Evolutionary conservation across 2,113 vertebrate genomes (phyloP).

Genomic region (Esox niger): DNA sequence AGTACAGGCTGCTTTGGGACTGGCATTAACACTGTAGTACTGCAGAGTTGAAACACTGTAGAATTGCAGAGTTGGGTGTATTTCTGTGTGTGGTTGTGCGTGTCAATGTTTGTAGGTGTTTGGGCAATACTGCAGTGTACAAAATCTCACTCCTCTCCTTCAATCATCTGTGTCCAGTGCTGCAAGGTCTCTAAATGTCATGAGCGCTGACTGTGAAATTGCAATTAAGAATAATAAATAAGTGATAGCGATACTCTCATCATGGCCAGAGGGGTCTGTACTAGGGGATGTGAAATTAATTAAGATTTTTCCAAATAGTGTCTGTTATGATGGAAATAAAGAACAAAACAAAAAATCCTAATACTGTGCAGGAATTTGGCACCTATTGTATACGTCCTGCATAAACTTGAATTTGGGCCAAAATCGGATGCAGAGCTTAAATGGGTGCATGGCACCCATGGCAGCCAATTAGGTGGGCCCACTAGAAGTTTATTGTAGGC

Average conservation of each 20-base stretch:
- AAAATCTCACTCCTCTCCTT: conserved; percentile 38
- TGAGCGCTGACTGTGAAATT: conserved; percentile 74
- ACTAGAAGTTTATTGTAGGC: no score
- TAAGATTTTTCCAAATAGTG: conserved; percentile 65
- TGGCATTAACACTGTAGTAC: conserved; percentile 6
- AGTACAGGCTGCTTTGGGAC: neutral
- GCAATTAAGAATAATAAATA: conserved; percentile 73
- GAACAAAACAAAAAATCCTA: conserved; percentile 12
- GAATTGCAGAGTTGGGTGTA: conserved; percentile 1
- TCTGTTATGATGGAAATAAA: conserved; percentile 23
- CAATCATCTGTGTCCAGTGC: conserved; percentile 54
- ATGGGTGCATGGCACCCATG: no score
- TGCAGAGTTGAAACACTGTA: conserved; percentile 4
- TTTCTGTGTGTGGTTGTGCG: neutral
- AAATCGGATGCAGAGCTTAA: no score
- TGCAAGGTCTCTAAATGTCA: conserved; percentile 73
- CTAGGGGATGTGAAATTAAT: conserved; percentile 55
- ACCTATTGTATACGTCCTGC: no score
- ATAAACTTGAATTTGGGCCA: no score
- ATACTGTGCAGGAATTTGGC: neutral
- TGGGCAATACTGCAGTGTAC: conserved; percentile 3
- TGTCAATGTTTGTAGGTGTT: neutral
- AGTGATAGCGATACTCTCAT: conserved; percentile 41
- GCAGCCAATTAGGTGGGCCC: no score
- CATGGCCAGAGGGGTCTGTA: conserved; percentile 29